A percentile compares a stretch with the other conserved stretches of the same genome.
Conservation (phyloP, 1,140 invertebrate species). For the Melanaphis sacchari region DNA sequence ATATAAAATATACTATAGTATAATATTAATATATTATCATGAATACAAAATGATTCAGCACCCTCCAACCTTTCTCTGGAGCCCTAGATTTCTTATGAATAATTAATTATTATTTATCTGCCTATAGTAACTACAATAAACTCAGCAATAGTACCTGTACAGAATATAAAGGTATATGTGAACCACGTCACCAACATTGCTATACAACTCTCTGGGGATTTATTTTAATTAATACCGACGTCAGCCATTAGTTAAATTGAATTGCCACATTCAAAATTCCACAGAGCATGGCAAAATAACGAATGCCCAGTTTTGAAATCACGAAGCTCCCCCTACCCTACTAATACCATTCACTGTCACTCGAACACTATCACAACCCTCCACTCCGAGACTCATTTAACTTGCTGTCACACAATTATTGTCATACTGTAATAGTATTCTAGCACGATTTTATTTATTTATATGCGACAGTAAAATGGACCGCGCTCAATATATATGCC, state of each 20-base stretch:
- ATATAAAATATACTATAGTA: background rate
- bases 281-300: background rate
- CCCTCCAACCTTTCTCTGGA: too few relatives aligned
- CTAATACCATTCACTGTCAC: background rate
- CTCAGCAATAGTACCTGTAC: background rate
- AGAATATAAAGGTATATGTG: background rate
- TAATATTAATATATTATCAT: too few relatives aligned
- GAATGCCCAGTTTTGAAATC: slow-evolving; percentile 19
- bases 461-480: background rate
- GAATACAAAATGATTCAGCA: too few relatives aligned
- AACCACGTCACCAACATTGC: background rate
- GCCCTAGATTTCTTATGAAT: background rate
- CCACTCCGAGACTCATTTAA: background rate
- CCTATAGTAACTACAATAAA: background rate
- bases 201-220: background rate
- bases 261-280: background rate
- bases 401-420: slow-evolving; percentile 12
- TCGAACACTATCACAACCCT: background rate
- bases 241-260: slow-evolving; percentile 40
- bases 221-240: slow-evolving; percentile 48
- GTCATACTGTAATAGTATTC: background rate
- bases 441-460: background rate
- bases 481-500: background rate
- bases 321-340: background rate
- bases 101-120: background rate